phyloP scores from a whole-genome alignment of 2,888 invertebrate genomes.

The Leptopilina myrica region DNA sequence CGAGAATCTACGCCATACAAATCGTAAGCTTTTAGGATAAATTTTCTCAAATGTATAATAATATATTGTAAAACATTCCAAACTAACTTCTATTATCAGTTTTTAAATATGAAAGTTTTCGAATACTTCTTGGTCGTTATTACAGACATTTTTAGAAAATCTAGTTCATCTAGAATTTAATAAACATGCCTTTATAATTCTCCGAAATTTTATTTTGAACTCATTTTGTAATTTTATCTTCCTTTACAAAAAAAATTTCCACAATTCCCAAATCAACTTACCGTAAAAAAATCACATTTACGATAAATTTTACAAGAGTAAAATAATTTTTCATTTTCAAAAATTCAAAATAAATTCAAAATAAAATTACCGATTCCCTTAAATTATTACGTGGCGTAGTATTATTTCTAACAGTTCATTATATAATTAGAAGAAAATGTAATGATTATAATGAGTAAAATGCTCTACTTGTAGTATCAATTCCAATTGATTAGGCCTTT shows the following conservation, averaged over 20 bases:
- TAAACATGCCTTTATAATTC: conserved; percentile 1
- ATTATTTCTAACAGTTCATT: conserved; percentile 19
- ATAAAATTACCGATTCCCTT: too few species aligned
- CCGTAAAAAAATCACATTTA: too few species aligned
- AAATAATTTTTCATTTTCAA: too few species aligned
- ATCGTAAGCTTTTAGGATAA: conserved; percentile 9
- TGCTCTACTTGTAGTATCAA: conserved; percentile 19
- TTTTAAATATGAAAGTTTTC: conserved; percentile 15
- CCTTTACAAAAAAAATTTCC: too few species aligned
- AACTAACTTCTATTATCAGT: conserved; percentile 17
- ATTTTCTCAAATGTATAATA: background rate
- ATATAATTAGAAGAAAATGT: conserved; percentile 17
- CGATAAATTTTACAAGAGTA: too few species aligned
- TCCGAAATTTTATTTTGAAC: too few species aligned
- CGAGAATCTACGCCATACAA: conserved; percentile 20
- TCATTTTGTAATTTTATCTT: too few species aligned
- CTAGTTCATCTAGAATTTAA: background rate
- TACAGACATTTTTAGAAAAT: conserved; percentile 23
- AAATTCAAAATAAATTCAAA: too few species aligned
- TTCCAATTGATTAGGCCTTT: conserved; percentile 36
- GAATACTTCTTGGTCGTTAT: conserved; percentile 22
- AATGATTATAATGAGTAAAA: conserved; percentile 38
- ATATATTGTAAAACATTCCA: conserved; percentile 17
- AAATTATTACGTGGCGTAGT: background rate
- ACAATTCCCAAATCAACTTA: too few species aligned